phyloP scores from a whole-genome alignment of 2,113 vertebrate species.

The Oncorhynchus keta region DNA sequence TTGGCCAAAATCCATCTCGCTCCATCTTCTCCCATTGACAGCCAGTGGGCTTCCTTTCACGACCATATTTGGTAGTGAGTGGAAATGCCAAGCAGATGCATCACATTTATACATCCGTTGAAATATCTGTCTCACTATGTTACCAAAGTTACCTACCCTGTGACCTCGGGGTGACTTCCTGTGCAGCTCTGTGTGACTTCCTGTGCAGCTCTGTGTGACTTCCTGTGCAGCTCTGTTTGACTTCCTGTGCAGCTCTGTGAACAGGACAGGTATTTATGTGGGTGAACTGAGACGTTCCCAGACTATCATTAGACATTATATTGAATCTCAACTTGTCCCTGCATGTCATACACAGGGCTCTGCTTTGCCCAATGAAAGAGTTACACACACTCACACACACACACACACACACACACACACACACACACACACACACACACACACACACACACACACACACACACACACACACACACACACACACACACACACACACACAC shows the following conservation, averaged over 20 bases:
- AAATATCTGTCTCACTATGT: too few relatives aligned
- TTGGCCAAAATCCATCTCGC: too few relatives aligned
- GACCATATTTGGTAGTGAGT: too few relatives aligned
- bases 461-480: not conserved
- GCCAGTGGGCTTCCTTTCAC: too few relatives aligned
- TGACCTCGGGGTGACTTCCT: too few relatives aligned
- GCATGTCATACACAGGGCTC: slow-evolving; percentile 47
- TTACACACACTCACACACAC: slow-evolving; percentile 6
- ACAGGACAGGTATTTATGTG: slow-evolving; percentile 60
- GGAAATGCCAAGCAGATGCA: not conserved
- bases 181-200: too few relatives aligned
- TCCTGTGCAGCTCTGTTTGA: not conserved
- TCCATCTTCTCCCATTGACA: too few relatives aligned
- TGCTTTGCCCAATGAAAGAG: not conserved
- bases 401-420: not conserved
- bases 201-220: not conserved
- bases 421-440: not conserved
- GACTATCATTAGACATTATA: slow-evolving; percentile 69
- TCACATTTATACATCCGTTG: too few relatives aligned
- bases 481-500: slow-evolving; percentile 10
- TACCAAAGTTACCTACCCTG: too few relatives aligned
- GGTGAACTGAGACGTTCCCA: slow-evolving; percentile 45
- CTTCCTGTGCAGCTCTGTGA: slow-evolving; percentile 31
- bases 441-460: slow-evolving; percentile 9
- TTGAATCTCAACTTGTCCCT: slow-evolving; percentile 64